phyloP scores from a whole-genome alignment of 2,888 invertebrate genomes.

The Dryococelus australis region DNA sequence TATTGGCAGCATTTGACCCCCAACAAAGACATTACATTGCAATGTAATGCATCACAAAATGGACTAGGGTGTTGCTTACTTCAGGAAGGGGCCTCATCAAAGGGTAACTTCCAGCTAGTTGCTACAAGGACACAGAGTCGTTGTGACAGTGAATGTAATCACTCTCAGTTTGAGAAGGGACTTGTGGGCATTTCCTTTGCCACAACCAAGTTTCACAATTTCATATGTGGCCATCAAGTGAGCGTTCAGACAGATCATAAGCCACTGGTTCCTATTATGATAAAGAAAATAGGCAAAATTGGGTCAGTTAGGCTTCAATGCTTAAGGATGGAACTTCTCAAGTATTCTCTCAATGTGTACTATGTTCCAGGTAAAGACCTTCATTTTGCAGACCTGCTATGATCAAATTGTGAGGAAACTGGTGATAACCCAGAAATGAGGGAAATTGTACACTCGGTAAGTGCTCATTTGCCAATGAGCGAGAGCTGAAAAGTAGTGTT shows the following conservation, averaged over 20 bases:
- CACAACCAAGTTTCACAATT: neutral
- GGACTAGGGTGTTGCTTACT: no score
- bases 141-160: no score
- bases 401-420: neutral
- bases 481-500: neutral
- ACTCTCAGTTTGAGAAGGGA: no score
- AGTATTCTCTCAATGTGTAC: neutral
- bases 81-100: no score
- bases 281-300: neutral
- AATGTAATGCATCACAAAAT: no score
- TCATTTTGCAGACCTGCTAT: neutral
- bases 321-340: neutral
- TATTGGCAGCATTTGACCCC: neutral
- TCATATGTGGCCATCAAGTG: neutral
- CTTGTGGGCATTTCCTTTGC: no score
- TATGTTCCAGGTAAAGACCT: neutral
- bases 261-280: neutral
- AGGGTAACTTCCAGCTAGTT: no score
- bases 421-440: neutral
- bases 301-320: neutral
- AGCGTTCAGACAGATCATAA: neutral
- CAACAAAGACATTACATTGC: neutral
- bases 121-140: no score
- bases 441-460: neutral
- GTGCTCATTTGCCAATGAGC: neutral